Evolutionary conservation across 53 echinoderm and acorn worm species (phyloP).

Genomic region (Crossaster papposus): DNA sequence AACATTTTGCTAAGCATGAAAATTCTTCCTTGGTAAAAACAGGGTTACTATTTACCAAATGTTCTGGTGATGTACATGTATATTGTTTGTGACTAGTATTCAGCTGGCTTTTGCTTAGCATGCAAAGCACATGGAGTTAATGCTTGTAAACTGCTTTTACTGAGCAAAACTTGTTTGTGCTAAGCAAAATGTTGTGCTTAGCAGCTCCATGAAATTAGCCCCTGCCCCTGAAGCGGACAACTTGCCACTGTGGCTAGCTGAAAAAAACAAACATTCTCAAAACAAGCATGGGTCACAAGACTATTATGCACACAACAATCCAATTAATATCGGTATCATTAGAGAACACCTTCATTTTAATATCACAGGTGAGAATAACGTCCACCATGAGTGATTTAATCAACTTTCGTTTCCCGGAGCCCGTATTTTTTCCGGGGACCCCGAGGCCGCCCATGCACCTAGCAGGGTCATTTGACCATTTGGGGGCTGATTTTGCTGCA

Average conservation of each 20-base stretch:
- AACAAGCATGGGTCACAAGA: background rate
- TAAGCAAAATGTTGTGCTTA: no score
- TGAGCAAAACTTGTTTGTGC: no score
- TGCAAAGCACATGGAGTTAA: no score
- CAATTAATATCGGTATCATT: background rate
- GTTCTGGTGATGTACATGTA: no score
- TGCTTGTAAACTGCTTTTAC: no score
- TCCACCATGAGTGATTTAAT: slow-evolving; percentile 36
- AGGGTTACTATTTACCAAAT: no score
- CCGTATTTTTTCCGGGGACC: slow-evolving; percentile 33
- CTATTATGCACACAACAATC: background rate
- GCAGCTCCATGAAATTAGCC: no score
- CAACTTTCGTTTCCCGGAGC: slow-evolving; percentile 9
- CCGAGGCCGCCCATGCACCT: background rate
- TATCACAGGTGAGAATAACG: background rate
- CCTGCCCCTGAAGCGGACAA: background rate
- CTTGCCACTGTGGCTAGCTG: background rate
- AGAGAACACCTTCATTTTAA: background rate
- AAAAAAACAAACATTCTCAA: no score
- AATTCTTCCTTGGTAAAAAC: no score
- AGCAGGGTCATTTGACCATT: slow-evolving; percentile 13
- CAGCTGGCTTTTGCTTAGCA: no score
- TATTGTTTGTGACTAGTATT: no score
- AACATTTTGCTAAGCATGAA: no score
- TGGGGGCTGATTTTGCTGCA: slow-evolving; percentile 16